Conservation (phyloP, 2,888 invertebrate species). For the Euplexia lucipara region DNA sequence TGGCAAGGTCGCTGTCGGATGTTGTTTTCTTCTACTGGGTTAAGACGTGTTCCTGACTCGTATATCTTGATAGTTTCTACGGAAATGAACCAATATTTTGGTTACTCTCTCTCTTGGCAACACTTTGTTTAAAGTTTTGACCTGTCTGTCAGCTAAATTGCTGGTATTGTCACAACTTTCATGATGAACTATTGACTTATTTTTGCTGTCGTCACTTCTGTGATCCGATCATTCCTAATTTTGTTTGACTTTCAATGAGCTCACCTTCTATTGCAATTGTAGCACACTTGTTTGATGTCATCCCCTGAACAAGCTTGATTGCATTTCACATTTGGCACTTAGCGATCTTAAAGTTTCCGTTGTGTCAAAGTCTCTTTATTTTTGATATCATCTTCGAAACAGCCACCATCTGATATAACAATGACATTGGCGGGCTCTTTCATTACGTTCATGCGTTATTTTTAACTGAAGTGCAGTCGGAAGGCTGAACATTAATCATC, state of each 20-base stretch:
- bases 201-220: background rate
- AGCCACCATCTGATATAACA: conserved; percentile 48
- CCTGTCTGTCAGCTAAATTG: background rate
- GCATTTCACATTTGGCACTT: conserved; percentile 36
- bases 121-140: background rate
- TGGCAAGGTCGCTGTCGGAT: conserved; percentile 61
- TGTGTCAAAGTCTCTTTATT: conserved; percentile 12
- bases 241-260: conserved; percentile 6
- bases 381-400: conserved; percentile 45
- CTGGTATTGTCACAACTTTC: background rate
- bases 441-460: conserved; percentile 59
- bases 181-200: background rate
- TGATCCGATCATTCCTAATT: conserved; percentile 27
- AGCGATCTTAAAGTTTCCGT: conserved; percentile 1
- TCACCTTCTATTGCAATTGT: conserved; percentile 27
- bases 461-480: conserved; percentile 62
- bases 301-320: conserved; percentile 1
- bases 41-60: conserved; percentile 26
- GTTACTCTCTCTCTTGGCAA: background rate
- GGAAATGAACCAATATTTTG: background rate
- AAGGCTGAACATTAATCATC: conserved; percentile 61
- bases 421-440: conserved; percentile 62
- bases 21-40: conserved; percentile 37
- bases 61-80: background rate
- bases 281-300: conserved; percentile 24